Base-by-base conservation (phyloP, 2,797 vertebrate genomes). In the Hyperoplus immaculatus region DNA sequence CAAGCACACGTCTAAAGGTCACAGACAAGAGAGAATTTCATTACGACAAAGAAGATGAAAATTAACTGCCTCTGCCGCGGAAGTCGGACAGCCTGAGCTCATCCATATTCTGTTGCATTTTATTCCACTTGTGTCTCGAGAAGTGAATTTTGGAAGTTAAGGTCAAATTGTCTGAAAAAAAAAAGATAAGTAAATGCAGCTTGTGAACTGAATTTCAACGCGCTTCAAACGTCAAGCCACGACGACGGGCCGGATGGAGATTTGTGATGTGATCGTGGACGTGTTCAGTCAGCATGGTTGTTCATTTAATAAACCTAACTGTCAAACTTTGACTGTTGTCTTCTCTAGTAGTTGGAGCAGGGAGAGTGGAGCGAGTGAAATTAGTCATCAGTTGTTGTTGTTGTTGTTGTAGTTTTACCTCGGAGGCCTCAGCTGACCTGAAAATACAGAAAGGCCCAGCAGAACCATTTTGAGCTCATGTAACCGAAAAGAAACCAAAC, bases 211-310 rank as follows among this genome's bases (percentile, higher is more conserved):
- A 77, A 78, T 81, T 71, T 80, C 11, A 81, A 81, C 18, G 74
- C 2, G 8, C 62, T 57, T 53, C 54, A 45, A 63, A 75, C 57
- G 11, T 83, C 0, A 46, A 73, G 80, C 42, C 60, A 8, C 8
- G 72, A 61, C n/a, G 13, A 36, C 15, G 6, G 72, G 51, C 59
- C 43, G 51, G 73, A 47, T 9, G 68, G 67, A 75, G 76, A 63
- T 86, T 89, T 89, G 88, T 92, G 86, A 84, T 90, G 89, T 93
- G 88, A 87, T 93, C 57, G 90, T 93, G 85, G 90, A 89, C 49
- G 53, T 93, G 72, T 91, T 86, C 80, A 81, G 87, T 93, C 83
- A 89, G 93, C 93, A 93, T 94, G 93, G 84, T 88, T 92, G 83
- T 93, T 90, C 80, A 69, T 86, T 90, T 79, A 94, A 92, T 92